phyloP scores from a whole-genome alignment of 2,888 invertebrate genomes.

The Mystacides longicornis region DNA sequence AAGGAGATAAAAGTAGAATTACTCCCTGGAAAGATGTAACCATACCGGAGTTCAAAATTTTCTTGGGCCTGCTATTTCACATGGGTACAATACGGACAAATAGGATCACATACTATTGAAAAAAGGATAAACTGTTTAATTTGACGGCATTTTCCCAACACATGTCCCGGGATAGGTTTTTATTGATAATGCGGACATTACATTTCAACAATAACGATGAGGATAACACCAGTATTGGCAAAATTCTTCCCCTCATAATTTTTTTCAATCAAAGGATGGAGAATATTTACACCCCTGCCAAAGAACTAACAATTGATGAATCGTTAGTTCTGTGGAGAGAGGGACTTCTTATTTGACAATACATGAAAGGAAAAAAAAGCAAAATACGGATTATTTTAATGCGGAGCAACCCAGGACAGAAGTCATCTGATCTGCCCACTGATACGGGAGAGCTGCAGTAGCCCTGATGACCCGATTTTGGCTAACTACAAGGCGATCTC shows the following conservation, averaged over 20 bases:
- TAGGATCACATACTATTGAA: slow-evolving; percentile 9
- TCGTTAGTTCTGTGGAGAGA: background rate
- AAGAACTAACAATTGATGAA: slow-evolving; percentile 10
- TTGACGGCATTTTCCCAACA: background rate
- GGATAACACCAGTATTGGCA: slow-evolving; percentile 1
- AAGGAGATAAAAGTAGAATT: no score
- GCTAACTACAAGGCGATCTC: no score
- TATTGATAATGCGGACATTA: background rate
- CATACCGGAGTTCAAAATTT: slow-evolving; percentile 1
- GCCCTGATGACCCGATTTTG: no score
- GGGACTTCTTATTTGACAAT: background rate
- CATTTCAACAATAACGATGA: background rate
- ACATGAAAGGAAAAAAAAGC: background rate
- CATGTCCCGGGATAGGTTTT: background rate
- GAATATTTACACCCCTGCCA: background rate
- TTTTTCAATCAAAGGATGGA: slow-evolving; percentile 8
- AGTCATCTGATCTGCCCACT: no score
- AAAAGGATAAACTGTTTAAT: slow-evolving; percentile 7
- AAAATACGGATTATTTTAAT: no score
- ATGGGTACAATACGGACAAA: slow-evolving; percentile 12
- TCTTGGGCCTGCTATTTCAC: slow-evolving; percentile 10
- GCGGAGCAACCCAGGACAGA: no score
- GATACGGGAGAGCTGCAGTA: no score
- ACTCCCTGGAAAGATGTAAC: background rate
- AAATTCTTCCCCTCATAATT: slow-evolving; percentile 3